Conservation (phyloP, 1,140 invertebrate genomes). For the Heliothis virescens region DNA sequence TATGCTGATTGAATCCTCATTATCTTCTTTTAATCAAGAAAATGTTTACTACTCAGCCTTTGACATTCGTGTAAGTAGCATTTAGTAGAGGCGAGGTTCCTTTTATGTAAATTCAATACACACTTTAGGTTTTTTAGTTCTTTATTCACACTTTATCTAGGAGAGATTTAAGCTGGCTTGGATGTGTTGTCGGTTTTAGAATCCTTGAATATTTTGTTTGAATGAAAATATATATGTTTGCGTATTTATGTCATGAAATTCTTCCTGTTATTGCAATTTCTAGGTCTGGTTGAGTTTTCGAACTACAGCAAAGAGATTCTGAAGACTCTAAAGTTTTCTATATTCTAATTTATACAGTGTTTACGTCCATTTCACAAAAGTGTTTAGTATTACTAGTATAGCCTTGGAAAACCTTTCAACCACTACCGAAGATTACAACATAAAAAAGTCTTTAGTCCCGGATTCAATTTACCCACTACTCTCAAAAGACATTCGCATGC, state of each 20-base stretch:
- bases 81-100: conserved; percentile 45
- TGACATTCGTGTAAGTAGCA: conserved; percentile 50
- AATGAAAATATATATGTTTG: background rate
- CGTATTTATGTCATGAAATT: no score
- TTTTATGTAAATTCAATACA: conserved; percentile 40
- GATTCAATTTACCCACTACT: conserved; percentile 32
- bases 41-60: conserved; percentile 52
- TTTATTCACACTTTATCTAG: conserved; percentile 27
- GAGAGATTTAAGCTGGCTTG: conserved; percentile 2
- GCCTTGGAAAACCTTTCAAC: no score
- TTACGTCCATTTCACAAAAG: no score
- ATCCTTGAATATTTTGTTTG: conserved; percentile 8
- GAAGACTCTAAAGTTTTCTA: no score
- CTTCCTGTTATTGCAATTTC: no score
- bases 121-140: conserved; percentile 30
- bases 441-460: background rate
- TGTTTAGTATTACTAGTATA: no score
- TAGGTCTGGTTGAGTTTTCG: no score
- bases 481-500: conserved; percentile 16
- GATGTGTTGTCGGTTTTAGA: background rate
- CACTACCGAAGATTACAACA: background rate
- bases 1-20: background rate
- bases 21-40: conserved; percentile 54
- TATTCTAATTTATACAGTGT: no score
- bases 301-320: no score